Conservation (phyloP, 2,888 invertebrate species). For the Bellardia pandia region DNA sequence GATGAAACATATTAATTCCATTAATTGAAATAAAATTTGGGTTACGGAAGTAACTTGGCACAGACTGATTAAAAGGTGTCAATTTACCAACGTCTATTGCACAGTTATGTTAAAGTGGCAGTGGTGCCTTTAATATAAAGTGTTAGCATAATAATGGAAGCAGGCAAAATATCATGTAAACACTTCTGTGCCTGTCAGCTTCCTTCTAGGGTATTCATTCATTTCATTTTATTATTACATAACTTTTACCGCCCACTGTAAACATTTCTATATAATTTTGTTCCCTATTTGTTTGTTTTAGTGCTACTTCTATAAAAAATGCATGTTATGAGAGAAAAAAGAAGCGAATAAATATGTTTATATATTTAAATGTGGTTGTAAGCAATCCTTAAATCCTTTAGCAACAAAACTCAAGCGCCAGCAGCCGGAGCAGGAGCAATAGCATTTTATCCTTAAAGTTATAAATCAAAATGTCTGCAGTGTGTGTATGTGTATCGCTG, state of each 20-base stretch:
- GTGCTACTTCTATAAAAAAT: conserved; percentile 54
- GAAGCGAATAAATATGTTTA: conserved; percentile 14
- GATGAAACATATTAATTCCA: too few relatives aligned
- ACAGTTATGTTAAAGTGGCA: too few relatives aligned
- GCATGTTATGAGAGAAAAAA: conserved; percentile 21
- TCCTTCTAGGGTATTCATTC: too few relatives aligned
- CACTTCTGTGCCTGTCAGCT: too few relatives aligned
- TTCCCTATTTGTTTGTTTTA: conserved; percentile 26
- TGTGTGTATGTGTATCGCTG: conserved; percentile 59
- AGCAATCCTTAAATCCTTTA: conserved; percentile 73
- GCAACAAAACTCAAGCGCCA: conserved; percentile 75
- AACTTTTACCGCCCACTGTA: conserved; percentile 27
- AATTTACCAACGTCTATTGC: too few relatives aligned
- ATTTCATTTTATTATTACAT: too few relatives aligned
- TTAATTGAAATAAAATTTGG: too few relatives aligned
- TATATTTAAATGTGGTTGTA: conserved; percentile 54
- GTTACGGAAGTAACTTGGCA: too few relatives aligned
- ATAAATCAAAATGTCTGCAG: conserved; percentile 80
- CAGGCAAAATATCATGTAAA: too few relatives aligned
- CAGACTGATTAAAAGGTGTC: too few relatives aligned
- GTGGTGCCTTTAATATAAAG: too few relatives aligned
- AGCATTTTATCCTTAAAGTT: conserved; percentile 72
- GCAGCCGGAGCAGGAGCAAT: conserved; percentile 62
- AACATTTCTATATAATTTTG: not conserved
- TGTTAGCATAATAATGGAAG: too few relatives aligned